phyloP scores from a whole-genome alignment of 2,888 invertebrate species.

The Polydrusus cervinus region DNA sequence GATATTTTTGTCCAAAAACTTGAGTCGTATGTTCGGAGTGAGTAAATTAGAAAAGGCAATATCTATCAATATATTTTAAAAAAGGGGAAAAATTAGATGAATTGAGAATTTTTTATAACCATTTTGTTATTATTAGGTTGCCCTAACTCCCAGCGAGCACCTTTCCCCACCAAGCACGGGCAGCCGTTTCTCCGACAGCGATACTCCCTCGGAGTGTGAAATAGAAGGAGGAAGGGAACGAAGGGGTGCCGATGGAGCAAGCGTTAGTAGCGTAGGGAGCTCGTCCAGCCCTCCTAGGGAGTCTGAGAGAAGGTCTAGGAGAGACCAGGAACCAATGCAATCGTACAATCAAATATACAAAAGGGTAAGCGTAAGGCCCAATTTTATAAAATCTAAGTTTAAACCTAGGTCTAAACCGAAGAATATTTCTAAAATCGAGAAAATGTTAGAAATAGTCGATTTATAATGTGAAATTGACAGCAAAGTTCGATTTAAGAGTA shows the following conservation, averaged over 20 bases:
- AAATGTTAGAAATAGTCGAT: no score
- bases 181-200: slow-evolving; percentile 87
- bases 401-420: no score
- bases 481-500: no score
- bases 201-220: slow-evolving; percentile 90
- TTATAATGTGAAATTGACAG: no score
- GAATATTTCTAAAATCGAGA: no score
- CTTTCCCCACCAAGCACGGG: slow-evolving; percentile 85
- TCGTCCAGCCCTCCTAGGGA: slow-evolving; percentile 88
- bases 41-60: no score
- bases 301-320: slow-evolving; percentile 83
- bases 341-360: slow-evolving; percentile 67
- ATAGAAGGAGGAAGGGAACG: slow-evolving; percentile 74
- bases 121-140: slow-evolving; percentile 56
- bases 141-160: slow-evolving; percentile 86
- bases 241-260: slow-evolving; percentile 85
- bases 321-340: slow-evolving; percentile 79
- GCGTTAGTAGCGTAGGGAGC: slow-evolving; percentile 93
- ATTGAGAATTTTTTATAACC: neutral
- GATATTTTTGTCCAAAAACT: no score
- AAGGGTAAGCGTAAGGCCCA: no score
- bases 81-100: no score
- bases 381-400: no score
- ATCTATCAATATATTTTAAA: no score
- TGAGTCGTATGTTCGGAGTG: no score